Conservation (phyloP, 2,888 invertebrate genomes). For the Limnephilus auricula region DNA sequence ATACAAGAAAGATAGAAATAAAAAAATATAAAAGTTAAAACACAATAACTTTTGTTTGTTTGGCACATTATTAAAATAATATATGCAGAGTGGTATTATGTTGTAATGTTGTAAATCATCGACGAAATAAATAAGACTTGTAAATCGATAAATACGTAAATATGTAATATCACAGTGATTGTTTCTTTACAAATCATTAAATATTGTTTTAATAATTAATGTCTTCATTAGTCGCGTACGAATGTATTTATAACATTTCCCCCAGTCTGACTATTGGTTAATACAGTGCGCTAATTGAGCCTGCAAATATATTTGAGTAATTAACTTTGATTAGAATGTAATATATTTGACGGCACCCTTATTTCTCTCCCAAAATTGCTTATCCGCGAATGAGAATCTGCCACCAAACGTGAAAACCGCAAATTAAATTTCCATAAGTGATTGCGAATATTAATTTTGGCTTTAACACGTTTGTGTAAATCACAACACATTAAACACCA, state of each 20-base stretch:
- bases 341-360: constrained; percentile 12
- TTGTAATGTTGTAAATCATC: too few relatives aligned
- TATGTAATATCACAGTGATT: not conserved
- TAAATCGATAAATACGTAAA: not conserved
- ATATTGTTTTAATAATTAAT: not conserved
- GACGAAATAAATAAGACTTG: too few relatives aligned
- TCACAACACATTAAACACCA: constrained; percentile 40
- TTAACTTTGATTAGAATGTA: constrained; percentile 40
- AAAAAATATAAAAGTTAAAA: too few relatives aligned
- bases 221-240: not conserved
- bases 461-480: constrained; percentile 51
- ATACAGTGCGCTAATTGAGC: not conserved
- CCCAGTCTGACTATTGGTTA: not conserved
- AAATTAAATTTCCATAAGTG: constrained; percentile 61
- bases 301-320: constrained; percentile 26
- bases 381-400: constrained; percentile 37
- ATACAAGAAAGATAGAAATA: too few relatives aligned
- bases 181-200: not conserved
- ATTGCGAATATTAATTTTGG: constrained; percentile 54
- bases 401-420: constrained; percentile 58
- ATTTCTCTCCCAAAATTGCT: constrained; percentile 20
- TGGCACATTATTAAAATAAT: too few relatives aligned
- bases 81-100: not conserved
- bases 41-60: too few relatives aligned
- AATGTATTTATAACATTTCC: not conserved